Percentiles rank a stretch among this genome's conserved stretches.
phyloP scores from a whole-genome alignment of 2,888 invertebrate species.

The Nomada ruficornis region DNA sequence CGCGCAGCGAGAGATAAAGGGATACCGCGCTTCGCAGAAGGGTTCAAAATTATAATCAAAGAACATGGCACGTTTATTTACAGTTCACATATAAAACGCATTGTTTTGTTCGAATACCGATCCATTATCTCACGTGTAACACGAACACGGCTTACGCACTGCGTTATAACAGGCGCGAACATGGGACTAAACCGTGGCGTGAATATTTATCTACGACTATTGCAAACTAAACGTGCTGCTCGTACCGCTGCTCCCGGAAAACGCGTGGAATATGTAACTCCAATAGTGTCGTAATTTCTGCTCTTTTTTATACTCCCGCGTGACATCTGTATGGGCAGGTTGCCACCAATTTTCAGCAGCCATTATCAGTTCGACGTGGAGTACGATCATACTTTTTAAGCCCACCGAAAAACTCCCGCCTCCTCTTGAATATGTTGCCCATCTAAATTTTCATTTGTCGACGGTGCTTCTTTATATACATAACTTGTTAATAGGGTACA shows the following conservation, averaged over 20 bases:
- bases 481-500: too few species aligned
- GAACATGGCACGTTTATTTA: conserved; percentile 67
- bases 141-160: conserved; percentile 59
- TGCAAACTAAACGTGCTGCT: conserved; percentile 68
- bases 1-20: neutral
- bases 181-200: conserved; percentile 66
- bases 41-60: conserved; percentile 61
- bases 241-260: conserved; percentile 21
- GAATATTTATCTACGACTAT: conserved; percentile 73
- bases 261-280: neutral
- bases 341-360: conserved; percentile 23
- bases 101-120: conserved; percentile 55
- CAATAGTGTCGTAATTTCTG: conserved; percentile 39
- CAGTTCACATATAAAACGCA: conserved; percentile 68
- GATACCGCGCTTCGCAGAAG: neutral
- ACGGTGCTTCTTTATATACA: neutral
- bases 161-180: conserved; percentile 59
- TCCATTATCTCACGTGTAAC: conserved; percentile 72
- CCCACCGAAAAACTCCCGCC: neutral
- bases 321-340: neutral
- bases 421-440: neutral
- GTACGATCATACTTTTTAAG: conserved; percentile 10
- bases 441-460: neutral
- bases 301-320: conserved; percentile 13
- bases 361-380: conserved; percentile 10